Evolutionary conservation across 2,797 vertebrate genomes (phyloP).

Genomic region (Trachops cirrhosus): DNA sequence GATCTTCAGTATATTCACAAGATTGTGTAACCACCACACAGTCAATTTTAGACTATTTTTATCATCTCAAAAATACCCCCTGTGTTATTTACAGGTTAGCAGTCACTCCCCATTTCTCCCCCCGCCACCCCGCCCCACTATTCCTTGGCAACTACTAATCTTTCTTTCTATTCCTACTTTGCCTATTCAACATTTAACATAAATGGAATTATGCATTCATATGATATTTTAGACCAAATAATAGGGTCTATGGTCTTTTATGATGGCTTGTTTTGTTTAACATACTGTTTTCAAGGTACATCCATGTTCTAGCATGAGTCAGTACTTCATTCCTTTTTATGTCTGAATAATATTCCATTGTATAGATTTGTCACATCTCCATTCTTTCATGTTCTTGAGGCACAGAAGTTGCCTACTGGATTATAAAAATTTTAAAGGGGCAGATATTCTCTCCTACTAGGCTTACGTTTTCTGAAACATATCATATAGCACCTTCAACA

Average conservation of each 20-base stretch:
- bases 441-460: background rate
- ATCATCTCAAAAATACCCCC: background rate
- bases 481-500: background rate
- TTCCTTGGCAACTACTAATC: background rate
- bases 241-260: background rate
- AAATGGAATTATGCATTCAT: background rate
- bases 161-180: background rate
- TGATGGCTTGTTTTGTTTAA: background rate
- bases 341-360: background rate
- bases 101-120: background rate
- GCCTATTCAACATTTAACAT: background rate
- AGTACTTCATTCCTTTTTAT: background rate
- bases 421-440: background rate
- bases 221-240: background rate
- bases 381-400: background rate
- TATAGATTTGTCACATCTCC: background rate
- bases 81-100: background rate
- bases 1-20: background rate
- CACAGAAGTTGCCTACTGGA: background rate
- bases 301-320: background rate
- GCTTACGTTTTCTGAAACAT: background rate
- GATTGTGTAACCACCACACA: background rate
- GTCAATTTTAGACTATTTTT: background rate
- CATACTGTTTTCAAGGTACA: background rate
- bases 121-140: too few species aligned